Base-by-base conservation (phyloP, 2,113 vertebrate genomes). In the Pongo abelii region DNA sequence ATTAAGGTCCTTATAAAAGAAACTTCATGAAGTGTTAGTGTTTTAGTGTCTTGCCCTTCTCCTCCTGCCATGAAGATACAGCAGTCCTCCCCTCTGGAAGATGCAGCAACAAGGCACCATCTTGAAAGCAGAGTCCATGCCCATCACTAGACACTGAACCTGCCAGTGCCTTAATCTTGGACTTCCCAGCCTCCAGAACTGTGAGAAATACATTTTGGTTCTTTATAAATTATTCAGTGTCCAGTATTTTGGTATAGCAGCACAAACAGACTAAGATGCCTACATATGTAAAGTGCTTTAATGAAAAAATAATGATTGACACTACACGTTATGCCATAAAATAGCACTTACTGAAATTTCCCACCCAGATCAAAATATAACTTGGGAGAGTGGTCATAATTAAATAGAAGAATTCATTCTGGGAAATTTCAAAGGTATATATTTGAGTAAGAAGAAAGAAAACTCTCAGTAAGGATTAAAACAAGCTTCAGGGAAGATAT, bases 281-380 rank as follows among this genome's bases (percentile, higher is more conserved):
- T 84, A 75, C n/a, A 84, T 79, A 74, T n/a, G 5, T 32, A 75
- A 94, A 92, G 40, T 57, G 3, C 25, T 69, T 69, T 93, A 46
- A 64, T 48, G 59, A 94, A 85, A 92, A 93, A 86, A 75, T 78
- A 86, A 77, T 69, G n/a, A 92, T 75, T 46, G 69, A 61, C 40
- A 79, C 87, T 74, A 9, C 43, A 91, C n/a, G 69, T 27, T 79
- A 80, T 93, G 59, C 27, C 61, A 79, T 78, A 93, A 93, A 97
- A 79, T 84, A 84, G 43, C 69, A 75, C 52, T 89, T 84, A 94
- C 69, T 92, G 18, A 93, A 83, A 96, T 93, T 57, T 80, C 61
- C 77, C 16, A 40, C 6, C 17, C 23, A 96, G 32, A 90, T 38
- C 52, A 35, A 94, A 96, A 78, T 91, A 78, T 90, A 59, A 78